Percentiles rank a stretch among this genome's conserved stretches.
Conservation (phyloP, 2,888 invertebrate species). For the Zaprionus lineosus region DNA sequence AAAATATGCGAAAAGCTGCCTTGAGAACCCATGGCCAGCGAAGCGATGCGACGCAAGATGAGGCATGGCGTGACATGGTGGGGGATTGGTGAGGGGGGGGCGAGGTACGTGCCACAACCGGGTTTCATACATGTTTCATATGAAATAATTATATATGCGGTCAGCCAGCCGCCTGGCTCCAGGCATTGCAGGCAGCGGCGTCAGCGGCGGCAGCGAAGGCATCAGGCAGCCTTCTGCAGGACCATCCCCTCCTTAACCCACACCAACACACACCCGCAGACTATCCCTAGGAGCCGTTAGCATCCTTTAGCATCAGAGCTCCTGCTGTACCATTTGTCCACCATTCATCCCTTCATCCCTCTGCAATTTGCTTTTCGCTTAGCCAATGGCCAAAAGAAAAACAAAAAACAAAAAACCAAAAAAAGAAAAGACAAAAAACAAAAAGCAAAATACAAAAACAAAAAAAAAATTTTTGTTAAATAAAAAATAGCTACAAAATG, state of each 20-base stretch:
- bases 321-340: no score
- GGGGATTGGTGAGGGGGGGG: background rate
- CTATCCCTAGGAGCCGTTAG: background rate
- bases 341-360: conserved; percentile 4
- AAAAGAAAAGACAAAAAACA: conserved; percentile 25
- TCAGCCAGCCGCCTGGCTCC: conserved; percentile 59
- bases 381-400: conserved; percentile 42
- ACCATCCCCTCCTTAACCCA: background rate
- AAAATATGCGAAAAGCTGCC: conserved; percentile 62
- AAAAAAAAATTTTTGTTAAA: conserved; percentile 13
- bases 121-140: conserved; percentile 63
- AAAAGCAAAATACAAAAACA: conserved; percentile 23
- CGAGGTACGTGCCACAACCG: conserved; percentile 24
- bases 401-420: conserved; percentile 4
- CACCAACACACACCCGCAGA: background rate
- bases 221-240: no score
- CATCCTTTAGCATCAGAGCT: no score
- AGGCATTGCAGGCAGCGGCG: conserved; percentile 64
- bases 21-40: conserved; percentile 37
- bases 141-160: conserved; percentile 77
- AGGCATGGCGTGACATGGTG: no score
- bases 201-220: no score
- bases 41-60: no score
- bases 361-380: conserved; percentile 48
- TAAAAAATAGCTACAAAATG: conserved; percentile 36